Evolutionary conservation across 2,797 vertebrate genomes (phyloP).

Genomic region (Muraenolepis orangiensis): DNA sequence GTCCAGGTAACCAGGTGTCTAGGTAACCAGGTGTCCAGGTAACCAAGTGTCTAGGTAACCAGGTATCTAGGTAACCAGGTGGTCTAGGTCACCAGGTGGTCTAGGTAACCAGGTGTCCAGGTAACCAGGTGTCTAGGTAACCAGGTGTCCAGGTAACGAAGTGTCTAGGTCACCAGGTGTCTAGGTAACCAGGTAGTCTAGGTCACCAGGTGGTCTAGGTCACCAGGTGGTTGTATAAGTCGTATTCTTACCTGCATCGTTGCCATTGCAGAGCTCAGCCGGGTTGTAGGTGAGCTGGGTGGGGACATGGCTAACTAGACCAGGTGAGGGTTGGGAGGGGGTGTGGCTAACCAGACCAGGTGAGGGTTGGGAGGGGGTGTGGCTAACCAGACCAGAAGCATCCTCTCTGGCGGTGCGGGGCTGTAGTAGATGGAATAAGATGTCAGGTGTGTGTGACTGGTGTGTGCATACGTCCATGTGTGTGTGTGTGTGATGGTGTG

Average conservation of each 20-base stretch:
- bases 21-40: not conserved
- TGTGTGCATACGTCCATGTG: not conserved
- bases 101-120: not conserved
- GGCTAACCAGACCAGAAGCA: conserved; percentile 25
- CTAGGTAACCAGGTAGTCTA: not conserved
- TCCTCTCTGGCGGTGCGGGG: conserved; percentile 1
- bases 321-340: conserved; percentile 39
- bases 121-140: not conserved
- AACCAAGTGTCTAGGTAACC: no score
- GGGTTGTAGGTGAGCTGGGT: conserved; percentile 57
- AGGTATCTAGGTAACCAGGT: not conserved
- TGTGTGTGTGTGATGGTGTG: no score
- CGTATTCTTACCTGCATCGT: conserved; percentile 43
- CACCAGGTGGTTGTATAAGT: not conserved
- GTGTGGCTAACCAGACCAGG: conserved; percentile 36
- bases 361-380: conserved; percentile 18
- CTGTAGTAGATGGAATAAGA: not conserved
- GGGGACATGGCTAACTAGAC: conserved; percentile 23
- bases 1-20: not conserved
- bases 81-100: no score
- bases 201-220: no score
- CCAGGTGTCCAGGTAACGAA: not conserved
- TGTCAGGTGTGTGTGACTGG: not conserved
- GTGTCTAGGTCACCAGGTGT: no score
- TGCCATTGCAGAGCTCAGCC: conserved; percentile 51